Conservation (phyloP, 2,797 vertebrate genomes). For the Sebastes vulpes region DNA sequence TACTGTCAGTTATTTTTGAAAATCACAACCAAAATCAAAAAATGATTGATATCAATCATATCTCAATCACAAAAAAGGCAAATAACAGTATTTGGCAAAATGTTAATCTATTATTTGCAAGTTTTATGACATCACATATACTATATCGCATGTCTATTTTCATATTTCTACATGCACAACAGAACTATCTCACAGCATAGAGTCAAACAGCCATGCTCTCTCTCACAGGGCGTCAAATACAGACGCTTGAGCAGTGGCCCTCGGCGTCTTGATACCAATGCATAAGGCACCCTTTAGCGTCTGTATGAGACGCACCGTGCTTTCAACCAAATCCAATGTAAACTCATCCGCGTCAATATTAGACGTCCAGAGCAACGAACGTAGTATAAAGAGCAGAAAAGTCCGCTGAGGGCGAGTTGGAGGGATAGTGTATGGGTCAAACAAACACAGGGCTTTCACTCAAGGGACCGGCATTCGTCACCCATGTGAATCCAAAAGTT, state of each 20-base stretch:
- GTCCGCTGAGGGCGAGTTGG: too few species aligned
- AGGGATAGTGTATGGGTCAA: too few species aligned
- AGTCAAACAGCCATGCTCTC: background rate
- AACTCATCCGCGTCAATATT: background rate
- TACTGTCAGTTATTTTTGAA: too few species aligned
- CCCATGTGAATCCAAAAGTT: too few species aligned
- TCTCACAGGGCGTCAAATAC: background rate
- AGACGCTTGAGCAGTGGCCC: background rate
- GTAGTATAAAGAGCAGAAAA: too few species aligned
- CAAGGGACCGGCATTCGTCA: too few species aligned
- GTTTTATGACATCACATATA: background rate
- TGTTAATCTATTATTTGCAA: background rate
- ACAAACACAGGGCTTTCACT: too few species aligned
- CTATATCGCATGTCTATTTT: background rate
- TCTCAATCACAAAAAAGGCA: background rate
- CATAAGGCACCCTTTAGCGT: too few species aligned
- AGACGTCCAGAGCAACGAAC: too few species aligned
- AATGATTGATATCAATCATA: background rate
- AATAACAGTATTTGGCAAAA: background rate
- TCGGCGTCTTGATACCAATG: background rate
- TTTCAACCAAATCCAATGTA: background rate
- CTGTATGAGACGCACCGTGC: background rate
- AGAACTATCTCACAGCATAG: background rate
- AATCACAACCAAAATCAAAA: too few species aligned
- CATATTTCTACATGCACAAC: background rate